Conservation (phyloP, 2,797 vertebrate species). For the Arvicola amphibius region DNA sequence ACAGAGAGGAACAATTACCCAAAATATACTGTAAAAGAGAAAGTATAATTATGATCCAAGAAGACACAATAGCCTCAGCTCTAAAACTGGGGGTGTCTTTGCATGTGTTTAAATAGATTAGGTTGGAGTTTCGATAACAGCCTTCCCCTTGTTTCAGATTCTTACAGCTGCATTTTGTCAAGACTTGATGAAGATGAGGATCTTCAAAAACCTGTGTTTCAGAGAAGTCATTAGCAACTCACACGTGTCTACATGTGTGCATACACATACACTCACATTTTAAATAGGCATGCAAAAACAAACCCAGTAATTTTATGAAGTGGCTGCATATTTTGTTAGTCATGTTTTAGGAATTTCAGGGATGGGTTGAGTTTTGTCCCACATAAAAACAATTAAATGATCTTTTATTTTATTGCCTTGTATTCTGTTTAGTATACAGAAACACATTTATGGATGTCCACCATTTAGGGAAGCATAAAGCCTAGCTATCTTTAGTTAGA, state of each 20-base stretch:
- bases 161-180: not conserved
- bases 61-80: not conserved
- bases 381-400: not conserved
- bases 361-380: not conserved
- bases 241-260: not conserved
- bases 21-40: not conserved
- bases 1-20: not conserved
- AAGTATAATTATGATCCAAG: not conserved
- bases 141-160: not conserved
- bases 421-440: not conserved
- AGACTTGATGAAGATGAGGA: not conserved
- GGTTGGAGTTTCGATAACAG: not conserved
- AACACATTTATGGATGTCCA: not conserved
- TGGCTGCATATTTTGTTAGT: not conserved
- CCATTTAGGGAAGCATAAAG: not conserved
- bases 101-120: not conserved
- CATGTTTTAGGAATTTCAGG: not conserved
- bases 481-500: not conserved
- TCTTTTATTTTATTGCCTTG: not conserved
- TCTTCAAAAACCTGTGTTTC: not conserved
- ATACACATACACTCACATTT: not conserved
- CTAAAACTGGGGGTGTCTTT: not conserved
- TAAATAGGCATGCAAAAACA: not conserved
- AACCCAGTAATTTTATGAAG: not conserved
- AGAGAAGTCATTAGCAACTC: not conserved